Percentiles rank a stretch among this genome's conserved stretches.
Conservation (phyloP, 2,797 vertebrate species). For the Lindbergichthys nudifrons region DNA sequence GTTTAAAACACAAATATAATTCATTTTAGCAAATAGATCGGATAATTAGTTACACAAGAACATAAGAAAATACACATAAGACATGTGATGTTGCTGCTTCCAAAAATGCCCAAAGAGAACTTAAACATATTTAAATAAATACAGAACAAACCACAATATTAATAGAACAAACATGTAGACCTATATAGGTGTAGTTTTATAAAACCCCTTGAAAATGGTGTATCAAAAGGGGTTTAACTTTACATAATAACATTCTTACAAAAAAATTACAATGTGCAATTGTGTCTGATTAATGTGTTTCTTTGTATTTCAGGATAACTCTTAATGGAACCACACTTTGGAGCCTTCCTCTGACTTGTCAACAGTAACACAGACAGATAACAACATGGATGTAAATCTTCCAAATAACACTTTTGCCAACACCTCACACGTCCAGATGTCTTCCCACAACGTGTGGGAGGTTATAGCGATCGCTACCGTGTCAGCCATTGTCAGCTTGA, state of each 20-base stretch:
- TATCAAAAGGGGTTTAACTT: too few relatives aligned
- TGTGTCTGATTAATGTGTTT: constrained; percentile 26
- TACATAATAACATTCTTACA: too few relatives aligned
- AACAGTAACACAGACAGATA: constrained; percentile 25
- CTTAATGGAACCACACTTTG: constrained; percentile 58
- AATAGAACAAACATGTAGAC: background rate
- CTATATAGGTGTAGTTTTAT: background rate
- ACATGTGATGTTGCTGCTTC: too few relatives aligned
- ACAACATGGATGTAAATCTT: constrained; percentile 85
- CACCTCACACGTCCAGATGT: constrained; percentile 74
- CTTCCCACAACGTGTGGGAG: constrained; percentile 90
- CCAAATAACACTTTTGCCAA: constrained; percentile 86
- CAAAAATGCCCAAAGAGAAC: too few relatives aligned
- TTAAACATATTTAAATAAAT: background rate
- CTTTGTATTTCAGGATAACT: constrained; percentile 68
- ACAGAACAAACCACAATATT: background rate
- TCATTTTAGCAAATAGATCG: too few relatives aligned
- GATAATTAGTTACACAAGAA: too few relatives aligned
- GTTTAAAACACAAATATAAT: background rate
- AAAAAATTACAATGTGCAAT: too few relatives aligned
- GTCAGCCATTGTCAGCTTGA: constrained; percentile 93
- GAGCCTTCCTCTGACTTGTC: constrained; percentile 35
- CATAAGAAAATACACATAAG: too few relatives aligned
- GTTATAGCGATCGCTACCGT: constrained; percentile 92
- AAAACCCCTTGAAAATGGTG: background rate